These are phyloP conservation scores for Holacanthella duospinosa DNA, from an alignment of 2,888 invertebrate genomes.

Conservation along the genomic window DNA sequence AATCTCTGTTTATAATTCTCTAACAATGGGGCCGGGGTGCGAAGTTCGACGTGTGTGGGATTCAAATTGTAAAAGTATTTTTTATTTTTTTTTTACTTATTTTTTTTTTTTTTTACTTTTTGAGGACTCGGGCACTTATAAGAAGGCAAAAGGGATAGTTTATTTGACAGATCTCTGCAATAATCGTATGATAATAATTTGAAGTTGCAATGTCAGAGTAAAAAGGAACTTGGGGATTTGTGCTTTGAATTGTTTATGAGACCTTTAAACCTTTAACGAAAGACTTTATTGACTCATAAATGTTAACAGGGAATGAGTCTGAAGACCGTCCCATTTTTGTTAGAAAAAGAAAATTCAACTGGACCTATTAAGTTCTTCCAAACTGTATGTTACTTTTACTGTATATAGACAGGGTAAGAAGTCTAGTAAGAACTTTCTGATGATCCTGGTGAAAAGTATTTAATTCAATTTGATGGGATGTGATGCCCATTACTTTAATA, in stretches of 20 bases:
- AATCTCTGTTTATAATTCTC: not conserved
- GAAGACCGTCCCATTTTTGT: not conserved
- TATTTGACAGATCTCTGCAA: constrained; percentile 1
- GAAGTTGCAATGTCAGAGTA: not conserved
- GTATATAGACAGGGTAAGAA: too few relatives aligned
- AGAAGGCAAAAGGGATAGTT: not conserved
- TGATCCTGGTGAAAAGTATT: not conserved
- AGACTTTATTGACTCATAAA: constrained; percentile 5
- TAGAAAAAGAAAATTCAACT: not conserved
- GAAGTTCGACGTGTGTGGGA: constrained; percentile 6
- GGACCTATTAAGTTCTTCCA: not conserved
- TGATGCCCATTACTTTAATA: not conserved
- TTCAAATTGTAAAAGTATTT: too few relatives aligned
- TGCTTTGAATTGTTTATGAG: constrained; percentile 1
- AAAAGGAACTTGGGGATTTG: not conserved
- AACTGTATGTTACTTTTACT: not conserved
- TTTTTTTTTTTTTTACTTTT: not conserved
- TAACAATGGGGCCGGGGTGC: not conserved
- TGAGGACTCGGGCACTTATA: too few relatives aligned
- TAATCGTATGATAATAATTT: not conserved
- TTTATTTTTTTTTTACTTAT: not conserved
- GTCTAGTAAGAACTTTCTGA: not conserved
- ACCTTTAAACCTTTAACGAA: constrained; percentile 6
- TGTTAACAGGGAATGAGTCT: not conserved
- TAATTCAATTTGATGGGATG: constrained; percentile 5